Conservation (phyloP, 2,888 invertebrate genomes). For the Catonia carolina region DNA sequence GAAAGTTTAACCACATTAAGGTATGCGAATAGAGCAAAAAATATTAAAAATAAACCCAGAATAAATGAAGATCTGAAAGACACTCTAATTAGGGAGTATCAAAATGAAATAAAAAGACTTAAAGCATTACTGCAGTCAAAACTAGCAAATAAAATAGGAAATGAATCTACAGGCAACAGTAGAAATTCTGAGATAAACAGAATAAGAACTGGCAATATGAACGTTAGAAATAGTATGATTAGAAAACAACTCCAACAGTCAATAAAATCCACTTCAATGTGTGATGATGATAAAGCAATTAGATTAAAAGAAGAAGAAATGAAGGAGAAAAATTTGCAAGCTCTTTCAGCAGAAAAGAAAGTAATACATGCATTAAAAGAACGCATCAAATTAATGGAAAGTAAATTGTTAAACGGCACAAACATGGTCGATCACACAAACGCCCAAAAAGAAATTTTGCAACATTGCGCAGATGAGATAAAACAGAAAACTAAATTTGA, state of each 20-base stretch:
- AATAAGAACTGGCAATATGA: neutral
- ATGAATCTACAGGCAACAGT: neutral
- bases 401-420: constrained; percentile 87
- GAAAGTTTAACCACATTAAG: constrained; percentile 94
- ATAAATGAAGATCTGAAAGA: constrained; percentile 99
- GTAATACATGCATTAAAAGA: constrained; percentile 67
- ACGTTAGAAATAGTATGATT: too few species aligned
- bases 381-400: constrained; percentile 80
- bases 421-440: constrained; percentile 93
- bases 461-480: constrained; percentile 78
- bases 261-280: too few species aligned
- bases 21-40: constrained; percentile 95
- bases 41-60: constrained; percentile 96
- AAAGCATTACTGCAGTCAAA: constrained; percentile 35
- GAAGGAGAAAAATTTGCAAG: constrained; percentile 37
- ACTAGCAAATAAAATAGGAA: constrained; percentile 5
- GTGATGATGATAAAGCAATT: too few species aligned
- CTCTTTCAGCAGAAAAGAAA: constrained; percentile 44
- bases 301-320: constrained; percentile 42
- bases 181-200: neutral
- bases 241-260: too few species aligned
- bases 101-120: constrained; percentile 82
- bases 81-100: constrained; percentile 89
- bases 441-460: constrained; percentile 84
- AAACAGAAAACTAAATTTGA: constrained; percentile 57